Percentiles rank a stretch among this genome's conserved stretches.
These are phyloP conservation scores for Eubasilissa splendida DNA, from an alignment of 2,888 invertebrate species.

Conservation along the genomic window DNA sequence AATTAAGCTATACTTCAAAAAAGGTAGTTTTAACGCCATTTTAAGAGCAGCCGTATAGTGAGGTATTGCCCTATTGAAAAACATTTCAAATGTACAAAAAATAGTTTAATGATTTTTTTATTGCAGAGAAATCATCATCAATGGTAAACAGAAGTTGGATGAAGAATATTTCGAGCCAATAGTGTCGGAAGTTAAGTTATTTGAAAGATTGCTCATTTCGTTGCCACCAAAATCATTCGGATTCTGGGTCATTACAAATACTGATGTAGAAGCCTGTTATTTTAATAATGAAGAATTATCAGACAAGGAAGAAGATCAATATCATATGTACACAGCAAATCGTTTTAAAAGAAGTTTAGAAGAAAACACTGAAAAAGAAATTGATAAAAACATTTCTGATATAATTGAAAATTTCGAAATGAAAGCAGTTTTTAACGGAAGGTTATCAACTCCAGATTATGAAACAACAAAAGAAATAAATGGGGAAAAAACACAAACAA, in stretches of 20 bases:
- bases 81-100: too few relatives aligned
- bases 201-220: slow-evolving; percentile 72
- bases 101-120: slow-evolving; percentile 40
- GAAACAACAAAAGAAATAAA: not conserved
- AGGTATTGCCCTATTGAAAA: too few relatives aligned
- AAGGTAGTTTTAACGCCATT: too few relatives aligned
- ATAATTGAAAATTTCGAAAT: not conserved
- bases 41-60: too few relatives aligned
- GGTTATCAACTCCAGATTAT: not conserved
- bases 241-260: slow-evolving; percentile 82
- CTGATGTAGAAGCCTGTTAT: slow-evolving; percentile 75
- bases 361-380: not conserved
- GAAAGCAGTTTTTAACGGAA: not conserved
- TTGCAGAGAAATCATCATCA: slow-evolving; percentile 76
- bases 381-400: not conserved
- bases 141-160: slow-evolving; percentile 74
- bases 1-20: too few relatives aligned
- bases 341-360: not conserved
- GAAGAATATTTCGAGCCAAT: slow-evolving; percentile 74
- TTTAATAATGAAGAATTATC: slow-evolving; percentile 59
- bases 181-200: slow-evolving; percentile 70
- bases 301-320: slow-evolving; percentile 1
- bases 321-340: not conserved
- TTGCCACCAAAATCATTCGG: slow-evolving; percentile 80
- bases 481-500: not conserved